These are phyloP conservation scores for Fistularia tabacaria DNA, from an alignment of 2,797 vertebrate genomes.

Conservation along the genomic window DNA sequence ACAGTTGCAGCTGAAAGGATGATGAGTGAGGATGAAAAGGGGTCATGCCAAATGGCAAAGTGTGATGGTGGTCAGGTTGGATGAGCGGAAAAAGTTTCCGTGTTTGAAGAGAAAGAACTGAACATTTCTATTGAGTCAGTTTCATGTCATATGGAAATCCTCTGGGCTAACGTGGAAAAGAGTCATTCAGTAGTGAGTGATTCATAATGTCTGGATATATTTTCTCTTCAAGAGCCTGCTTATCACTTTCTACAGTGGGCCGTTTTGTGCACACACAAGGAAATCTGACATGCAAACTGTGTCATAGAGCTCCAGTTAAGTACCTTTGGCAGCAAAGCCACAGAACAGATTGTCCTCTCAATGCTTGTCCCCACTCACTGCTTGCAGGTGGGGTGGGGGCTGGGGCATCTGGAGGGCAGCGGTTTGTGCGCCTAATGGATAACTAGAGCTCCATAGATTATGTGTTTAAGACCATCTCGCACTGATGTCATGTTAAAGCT, in stretches of 20 bases:
- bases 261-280: constrained; percentile 18
- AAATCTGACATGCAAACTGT: constrained; percentile 32
- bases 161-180: constrained; percentile 4
- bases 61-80: constrained; percentile 32
- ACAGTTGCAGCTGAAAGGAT: constrained; percentile 62
- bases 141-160: neutral
- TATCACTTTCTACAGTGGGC: constrained; percentile 13
- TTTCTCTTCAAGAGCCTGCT: constrained; percentile 18
- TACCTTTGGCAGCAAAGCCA: constrained; percentile 52
- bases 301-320: constrained; percentile 50
- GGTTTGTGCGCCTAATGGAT: constrained; percentile 13
- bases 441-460: constrained; percentile 7
- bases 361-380: constrained; percentile 35
- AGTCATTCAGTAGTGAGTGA: neutral
- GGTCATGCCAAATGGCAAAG: constrained; percentile 22
- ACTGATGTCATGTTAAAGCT: constrained; percentile 15
- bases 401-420: constrained; percentile 36
- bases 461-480: constrained; percentile 7
- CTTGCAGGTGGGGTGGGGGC: constrained; percentile 40
- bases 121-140: constrained; percentile 8
- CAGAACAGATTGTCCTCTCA: constrained; percentile 57
- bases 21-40: constrained; percentile 51
- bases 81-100: constrained; percentile 22
- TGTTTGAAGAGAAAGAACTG: constrained; percentile 10
- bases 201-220: constrained; percentile 5